phyloP scores from a whole-genome alignment of 2,888 invertebrate genomes.

The Machimus rusticus region DNA sequence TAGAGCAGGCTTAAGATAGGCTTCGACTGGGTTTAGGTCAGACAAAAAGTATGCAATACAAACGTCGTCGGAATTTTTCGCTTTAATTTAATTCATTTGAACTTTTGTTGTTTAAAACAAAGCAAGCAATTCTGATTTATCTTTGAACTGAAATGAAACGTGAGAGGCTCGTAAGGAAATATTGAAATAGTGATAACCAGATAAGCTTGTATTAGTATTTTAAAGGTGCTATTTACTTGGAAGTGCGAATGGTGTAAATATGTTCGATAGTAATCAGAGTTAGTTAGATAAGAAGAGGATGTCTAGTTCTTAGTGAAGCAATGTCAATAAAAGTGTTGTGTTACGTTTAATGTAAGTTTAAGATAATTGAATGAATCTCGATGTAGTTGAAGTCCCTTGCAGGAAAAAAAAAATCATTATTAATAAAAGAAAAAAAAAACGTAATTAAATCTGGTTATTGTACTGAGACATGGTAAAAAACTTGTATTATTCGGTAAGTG shows the following conservation, averaged over 20 bases:
- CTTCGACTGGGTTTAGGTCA: no score
- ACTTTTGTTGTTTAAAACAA: neutral
- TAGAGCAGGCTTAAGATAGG: no score
- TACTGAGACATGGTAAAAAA: neutral
- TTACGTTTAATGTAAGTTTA: constrained; percentile 5
- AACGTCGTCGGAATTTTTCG: no score
- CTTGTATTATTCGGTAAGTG: neutral
- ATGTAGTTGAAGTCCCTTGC: neutral
- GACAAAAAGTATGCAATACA: no score
- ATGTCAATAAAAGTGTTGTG: constrained; percentile 25
- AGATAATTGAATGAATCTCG: neutral
- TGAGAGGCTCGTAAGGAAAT: constrained; percentile 7
- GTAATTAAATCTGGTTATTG: neutral
- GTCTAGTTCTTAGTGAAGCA: constrained; percentile 8
- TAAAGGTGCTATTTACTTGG: constrained; percentile 39
- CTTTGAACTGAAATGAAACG: neutral
- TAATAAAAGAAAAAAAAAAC: neutral
- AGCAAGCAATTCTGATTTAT: neutral
- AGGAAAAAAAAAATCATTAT: neutral
- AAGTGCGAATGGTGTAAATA: constrained; percentile 26
- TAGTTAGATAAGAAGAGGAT: constrained; percentile 10
- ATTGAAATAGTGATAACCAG: constrained; percentile 32
- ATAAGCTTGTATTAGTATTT: constrained; percentile 39
- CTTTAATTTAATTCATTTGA: no score
- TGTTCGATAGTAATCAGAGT: neutral